phyloP scores from a whole-genome alignment of 2,888 invertebrate genomes.

The Acrobasis suavella region DNA sequence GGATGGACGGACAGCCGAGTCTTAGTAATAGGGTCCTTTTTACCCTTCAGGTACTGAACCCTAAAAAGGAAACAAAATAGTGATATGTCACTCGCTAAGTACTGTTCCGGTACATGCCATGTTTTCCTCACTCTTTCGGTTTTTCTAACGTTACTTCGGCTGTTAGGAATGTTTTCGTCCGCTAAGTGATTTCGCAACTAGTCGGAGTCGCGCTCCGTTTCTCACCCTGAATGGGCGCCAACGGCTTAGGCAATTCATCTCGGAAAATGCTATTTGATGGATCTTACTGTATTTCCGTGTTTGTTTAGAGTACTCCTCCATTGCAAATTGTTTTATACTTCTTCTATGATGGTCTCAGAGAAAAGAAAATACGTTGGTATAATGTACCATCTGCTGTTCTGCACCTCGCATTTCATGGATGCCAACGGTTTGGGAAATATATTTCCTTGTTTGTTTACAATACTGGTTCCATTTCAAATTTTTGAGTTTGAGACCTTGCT shows the following conservation, averaged over 20 bases:
- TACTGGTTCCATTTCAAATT: no score
- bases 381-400: no score
- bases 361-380: no score
- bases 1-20: no score
- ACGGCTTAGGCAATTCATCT: slow-evolving; percentile 44
- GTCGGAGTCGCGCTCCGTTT: slow-evolving; percentile 52
- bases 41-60: no score
- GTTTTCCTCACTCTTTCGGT: slow-evolving; percentile 10
- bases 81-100: background rate
- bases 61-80: no score
- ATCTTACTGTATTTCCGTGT: background rate
- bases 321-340: no score
- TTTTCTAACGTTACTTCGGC: slow-evolving; percentile 18
- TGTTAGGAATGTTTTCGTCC: slow-evolving; percentile 28
- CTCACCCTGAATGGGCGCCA: slow-evolving; percentile 39
- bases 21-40: no score
- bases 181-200: slow-evolving; percentile 45
- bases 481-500: no score
- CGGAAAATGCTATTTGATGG: slow-evolving; percentile 17
- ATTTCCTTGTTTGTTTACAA: no score
- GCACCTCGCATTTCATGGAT: no score
- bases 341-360: background rate
- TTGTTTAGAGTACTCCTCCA: background rate
- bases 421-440: no score
- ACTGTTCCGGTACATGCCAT: slow-evolving; percentile 3